Base-by-base conservation (phyloP, 2,113 vertebrate genomes). In the Prunella himalayana region DNA sequence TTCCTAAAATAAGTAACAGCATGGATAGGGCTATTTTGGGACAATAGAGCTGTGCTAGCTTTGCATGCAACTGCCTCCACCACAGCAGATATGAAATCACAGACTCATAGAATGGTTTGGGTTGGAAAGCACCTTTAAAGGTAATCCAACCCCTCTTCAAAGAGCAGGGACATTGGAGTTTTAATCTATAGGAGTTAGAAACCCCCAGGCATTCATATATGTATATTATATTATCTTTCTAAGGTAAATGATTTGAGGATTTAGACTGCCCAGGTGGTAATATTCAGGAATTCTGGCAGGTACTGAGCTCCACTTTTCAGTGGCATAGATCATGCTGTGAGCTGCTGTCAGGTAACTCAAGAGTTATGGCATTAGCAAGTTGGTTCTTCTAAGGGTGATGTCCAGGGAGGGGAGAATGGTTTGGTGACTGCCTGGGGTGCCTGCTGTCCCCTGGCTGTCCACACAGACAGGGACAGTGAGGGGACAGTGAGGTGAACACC, bases 1-100 rank as follows among this genome's bases (percentile, higher is more conserved):
- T 60, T 94, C 85, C 96, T 83, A 96, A 95, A 96, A 95, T 94
- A 96, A 96, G 80, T 77, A 96, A 86, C 82, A 95, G 88, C 54
- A 73, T 64, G 64, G 88, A 83, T 88, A 81, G 82, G 63, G 35
- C 92, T 96, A 96, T 96, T 96, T 79, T 89, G 72, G 76, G 90
- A 82, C 92, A 95, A 76, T 61, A 61, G 91, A 93, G 82, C 90
- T 97, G 59, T 30, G 42, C 64, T 61, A 80, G 60, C 84, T 97
- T 89, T 76, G 73, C 53, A 13, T 82, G 78, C 60, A 78, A 91
- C 88, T 86, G 94, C 90, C 92, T 97, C 92, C 88, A 95, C 61
- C 64, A 72, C 80, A 88, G 90, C 77, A 85, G 66, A 53, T 83
- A 91, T 0, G 0, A 89, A 88, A 88, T 63, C 35, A 56, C 50